phyloP scores from a whole-genome alignment of 2,888 invertebrate genomes.

The Panopea generosa region DNA sequence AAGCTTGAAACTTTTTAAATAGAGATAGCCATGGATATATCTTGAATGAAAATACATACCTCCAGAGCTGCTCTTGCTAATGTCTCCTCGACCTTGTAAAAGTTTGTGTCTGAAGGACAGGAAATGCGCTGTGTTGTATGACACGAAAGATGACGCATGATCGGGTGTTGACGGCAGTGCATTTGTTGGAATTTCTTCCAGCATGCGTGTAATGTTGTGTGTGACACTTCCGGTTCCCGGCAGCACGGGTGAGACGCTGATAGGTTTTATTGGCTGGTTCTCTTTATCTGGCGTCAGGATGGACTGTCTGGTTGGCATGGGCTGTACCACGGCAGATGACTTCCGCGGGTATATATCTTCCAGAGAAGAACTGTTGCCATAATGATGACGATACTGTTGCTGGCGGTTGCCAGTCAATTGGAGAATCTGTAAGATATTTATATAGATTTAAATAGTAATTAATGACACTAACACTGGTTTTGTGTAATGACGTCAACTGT shows the following conservation, averaged over 20 bases:
- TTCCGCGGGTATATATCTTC: neutral
- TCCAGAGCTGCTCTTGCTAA: too few relatives aligned
- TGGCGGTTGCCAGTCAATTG: neutral
- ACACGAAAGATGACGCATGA: slow-evolving; percentile 17
- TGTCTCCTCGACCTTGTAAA: too few relatives aligned
- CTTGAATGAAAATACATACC: too few relatives aligned
- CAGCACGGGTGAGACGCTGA: slow-evolving; percentile 44
- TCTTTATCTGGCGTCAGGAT: slow-evolving; percentile 55
- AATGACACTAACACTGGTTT: neutral
- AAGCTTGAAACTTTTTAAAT: too few relatives aligned
- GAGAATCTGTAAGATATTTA: neutral
- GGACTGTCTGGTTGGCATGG: slow-evolving; percentile 14
- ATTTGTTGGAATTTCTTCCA: too few relatives aligned
- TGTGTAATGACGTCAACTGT: too few relatives aligned
- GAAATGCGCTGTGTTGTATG: slow-evolving; percentile 44
- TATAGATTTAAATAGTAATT: neutral
- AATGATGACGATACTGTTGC: neutral
- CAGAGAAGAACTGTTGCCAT: neutral
- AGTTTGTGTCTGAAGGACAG: slow-evolving; percentile 33
- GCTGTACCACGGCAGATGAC: slow-evolving; percentile 23
- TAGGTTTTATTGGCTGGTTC: slow-evolving; percentile 38
- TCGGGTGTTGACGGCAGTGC: slow-evolving; percentile 2
- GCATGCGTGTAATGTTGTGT: slow-evolving; percentile 55
- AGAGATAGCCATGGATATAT: too few relatives aligned
- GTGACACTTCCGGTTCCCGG: slow-evolving; percentile 55